These are phyloP conservation scores for Hoplostethus atlanticus DNA, from an alignment of 2,797 vertebrate species.

Conservation along the genomic window DNA sequence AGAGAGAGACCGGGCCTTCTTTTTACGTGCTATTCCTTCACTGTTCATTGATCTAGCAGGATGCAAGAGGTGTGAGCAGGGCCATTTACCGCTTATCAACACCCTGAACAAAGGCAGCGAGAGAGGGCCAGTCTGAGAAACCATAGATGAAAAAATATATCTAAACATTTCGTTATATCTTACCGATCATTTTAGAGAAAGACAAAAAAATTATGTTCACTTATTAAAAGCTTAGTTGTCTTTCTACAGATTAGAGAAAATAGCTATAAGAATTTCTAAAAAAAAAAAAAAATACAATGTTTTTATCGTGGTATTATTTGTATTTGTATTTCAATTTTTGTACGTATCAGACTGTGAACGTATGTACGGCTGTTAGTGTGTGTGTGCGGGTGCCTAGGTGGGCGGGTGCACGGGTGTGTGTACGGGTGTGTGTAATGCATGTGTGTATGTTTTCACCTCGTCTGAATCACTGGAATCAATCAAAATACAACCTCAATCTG, in stretches of 20 bases:
- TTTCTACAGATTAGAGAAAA: constrained; percentile 83
- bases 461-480: constrained; percentile 76
- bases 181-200: constrained; percentile 78
- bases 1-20: constrained; percentile 29
- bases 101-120: constrained; percentile 67
- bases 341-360: constrained; percentile 80
- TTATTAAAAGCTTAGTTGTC: constrained; percentile 78
- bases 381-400: constrained; percentile 21
- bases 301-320: constrained; percentile 85
- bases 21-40: constrained; percentile 42
- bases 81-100: constrained; percentile 28
- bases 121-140: constrained; percentile 49
- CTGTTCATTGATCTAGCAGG: constrained; percentile 25
- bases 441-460: constrained; percentile 70
- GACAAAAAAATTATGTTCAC: constrained; percentile 72
- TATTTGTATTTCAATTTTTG: constrained; percentile 83
- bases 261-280: constrained; percentile 80
- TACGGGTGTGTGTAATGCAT: constrained; percentile 27
- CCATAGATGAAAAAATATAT: constrained; percentile 55
- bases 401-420: constrained; percentile 10
- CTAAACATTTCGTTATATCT: constrained; percentile 76
- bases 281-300: constrained; percentile 67
- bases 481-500: constrained; percentile 59
- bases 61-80: constrained; percentile 21
- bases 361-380: constrained; percentile 55